Percentiles rank a stretch among this genome's conserved stretches.
These are phyloP conservation scores for Bedellia somnulentella DNA, from an alignment of 2,888 invertebrate genomes.

Conservation along the genomic window DNA sequence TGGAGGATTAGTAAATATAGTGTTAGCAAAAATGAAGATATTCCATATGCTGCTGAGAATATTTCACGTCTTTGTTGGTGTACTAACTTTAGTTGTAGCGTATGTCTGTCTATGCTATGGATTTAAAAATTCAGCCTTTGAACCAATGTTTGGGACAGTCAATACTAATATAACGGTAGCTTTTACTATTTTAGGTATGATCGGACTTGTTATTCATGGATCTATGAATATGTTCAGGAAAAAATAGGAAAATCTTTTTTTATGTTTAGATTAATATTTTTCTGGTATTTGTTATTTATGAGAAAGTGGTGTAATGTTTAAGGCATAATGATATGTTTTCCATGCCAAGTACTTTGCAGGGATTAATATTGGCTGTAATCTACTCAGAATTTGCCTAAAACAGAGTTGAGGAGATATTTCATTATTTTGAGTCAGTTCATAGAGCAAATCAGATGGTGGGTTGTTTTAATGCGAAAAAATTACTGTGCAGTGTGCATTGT, in stretches of 20 bases:
- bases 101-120: conserved; percentile 20
- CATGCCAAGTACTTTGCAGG: too few species aligned
- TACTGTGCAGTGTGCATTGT: too few species aligned
- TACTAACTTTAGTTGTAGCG: conserved; percentile 19
- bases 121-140: conserved; percentile 14
- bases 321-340: too few species aligned
- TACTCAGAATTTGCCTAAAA: too few species aligned
- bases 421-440: too few species aligned
- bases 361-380: too few species aligned
- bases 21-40: conserved; percentile 10
- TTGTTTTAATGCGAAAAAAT: too few species aligned
- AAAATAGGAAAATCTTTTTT: too few species aligned
- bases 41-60: conserved; percentile 13
- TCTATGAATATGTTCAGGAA: conserved; percentile 13
- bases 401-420: too few species aligned
- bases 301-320: too few species aligned
- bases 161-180: conserved; percentile 19
- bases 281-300: too few species aligned
- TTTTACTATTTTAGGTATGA: conserved; percentile 19
- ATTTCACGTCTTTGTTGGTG: conserved; percentile 18
- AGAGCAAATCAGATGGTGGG: too few species aligned
- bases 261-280: conserved; percentile 10
- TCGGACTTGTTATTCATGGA: conserved; percentile 18
- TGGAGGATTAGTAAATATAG: conserved; percentile 22
- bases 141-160: conserved; percentile 9